A percentile compares a stretch with the other conserved stretches of the same genome.
Evolutionary conservation across 2,888 invertebrate species (phyloP).

Genomic region (Myopa tessellatipennis): DNA sequence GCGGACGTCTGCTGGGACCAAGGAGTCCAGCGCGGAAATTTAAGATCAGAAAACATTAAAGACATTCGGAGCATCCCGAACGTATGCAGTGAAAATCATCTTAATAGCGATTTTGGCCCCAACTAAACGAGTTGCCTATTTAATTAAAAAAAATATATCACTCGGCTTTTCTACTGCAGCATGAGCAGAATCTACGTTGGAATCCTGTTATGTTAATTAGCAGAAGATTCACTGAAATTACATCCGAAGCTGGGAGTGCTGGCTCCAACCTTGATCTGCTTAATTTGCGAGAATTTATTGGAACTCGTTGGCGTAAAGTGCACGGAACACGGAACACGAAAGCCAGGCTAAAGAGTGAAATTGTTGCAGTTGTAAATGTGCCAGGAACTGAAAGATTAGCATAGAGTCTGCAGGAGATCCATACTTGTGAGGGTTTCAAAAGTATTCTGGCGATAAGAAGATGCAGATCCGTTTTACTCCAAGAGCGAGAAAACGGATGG

Average conservation of each 20-base stretch:
- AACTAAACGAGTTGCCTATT: constrained; percentile 51
- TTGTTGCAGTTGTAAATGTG: background rate
- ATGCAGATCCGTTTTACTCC: too few species aligned
- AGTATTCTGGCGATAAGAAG: too few species aligned
- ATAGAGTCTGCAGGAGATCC: too few species aligned
- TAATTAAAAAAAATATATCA: constrained; percentile 44
- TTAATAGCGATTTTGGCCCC: constrained; percentile 58
- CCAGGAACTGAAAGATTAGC: background rate
- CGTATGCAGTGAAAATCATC: constrained; percentile 56
- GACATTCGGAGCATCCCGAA: background rate
- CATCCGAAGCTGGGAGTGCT: background rate
- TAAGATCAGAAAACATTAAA: background rate
- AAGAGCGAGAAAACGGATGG: too few species aligned
- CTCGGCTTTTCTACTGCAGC: background rate
- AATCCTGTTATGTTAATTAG: constrained; percentile 36
- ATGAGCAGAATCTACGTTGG: constrained; percentile 1
- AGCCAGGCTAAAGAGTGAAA: background rate
- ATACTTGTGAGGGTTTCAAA: too few species aligned
- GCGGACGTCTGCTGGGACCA: background rate
- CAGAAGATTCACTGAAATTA: constrained; percentile 30
- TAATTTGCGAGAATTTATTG: constrained; percentile 25
- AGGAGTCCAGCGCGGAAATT: background rate
- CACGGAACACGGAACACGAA: background rate
- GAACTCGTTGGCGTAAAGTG: background rate
- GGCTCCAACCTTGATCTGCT: constrained; percentile 15